Evolutionary conservation across 2,113 vertebrate species (phyloP).

Genomic region (Indicator maculatus): DNA sequence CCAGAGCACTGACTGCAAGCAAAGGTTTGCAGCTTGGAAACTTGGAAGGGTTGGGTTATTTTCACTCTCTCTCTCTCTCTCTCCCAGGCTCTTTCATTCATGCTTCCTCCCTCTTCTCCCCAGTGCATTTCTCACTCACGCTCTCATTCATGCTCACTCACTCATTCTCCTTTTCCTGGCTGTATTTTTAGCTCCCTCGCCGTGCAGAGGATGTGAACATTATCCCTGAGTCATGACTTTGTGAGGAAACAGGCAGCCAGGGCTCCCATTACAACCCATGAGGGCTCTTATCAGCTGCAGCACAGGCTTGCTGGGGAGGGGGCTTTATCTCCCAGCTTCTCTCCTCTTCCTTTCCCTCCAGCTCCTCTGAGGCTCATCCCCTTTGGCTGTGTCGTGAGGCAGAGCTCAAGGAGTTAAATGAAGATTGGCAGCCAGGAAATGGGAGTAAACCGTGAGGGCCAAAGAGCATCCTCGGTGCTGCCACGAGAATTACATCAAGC

Average conservation of each 20-base stretch:
- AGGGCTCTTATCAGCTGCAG: constrained; percentile 77
- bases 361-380: background rate
- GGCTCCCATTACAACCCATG: constrained; percentile 41
- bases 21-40: constrained; percentile 50
- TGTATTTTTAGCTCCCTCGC: constrained; percentile 88
- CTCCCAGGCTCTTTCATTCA: constrained; percentile 23
- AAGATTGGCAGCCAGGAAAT: constrained; percentile 57
- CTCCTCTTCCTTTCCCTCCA: background rate
- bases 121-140: constrained; percentile 47
- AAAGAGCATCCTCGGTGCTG: constrained; percentile 38
- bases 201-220: constrained; percentile 85
- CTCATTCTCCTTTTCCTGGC: constrained; percentile 61
- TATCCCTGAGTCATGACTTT: constrained; percentile 84
- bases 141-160: constrained; percentile 62
- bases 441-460: constrained; percentile 20
- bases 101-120: constrained; percentile 26
- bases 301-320: constrained; percentile 38
- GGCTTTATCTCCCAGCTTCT: constrained; percentile 14
- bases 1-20: constrained; percentile 4
- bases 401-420: background rate
- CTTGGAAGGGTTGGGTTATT: constrained; percentile 35
- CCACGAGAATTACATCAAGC: background rate
- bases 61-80: constrained; percentile 27
- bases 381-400: background rate
- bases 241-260: constrained; percentile 82